These are phyloP conservation scores for Zophobas morio DNA, from an alignment of 1,140 invertebrate genomes.

Conservation along the genomic window DNA sequence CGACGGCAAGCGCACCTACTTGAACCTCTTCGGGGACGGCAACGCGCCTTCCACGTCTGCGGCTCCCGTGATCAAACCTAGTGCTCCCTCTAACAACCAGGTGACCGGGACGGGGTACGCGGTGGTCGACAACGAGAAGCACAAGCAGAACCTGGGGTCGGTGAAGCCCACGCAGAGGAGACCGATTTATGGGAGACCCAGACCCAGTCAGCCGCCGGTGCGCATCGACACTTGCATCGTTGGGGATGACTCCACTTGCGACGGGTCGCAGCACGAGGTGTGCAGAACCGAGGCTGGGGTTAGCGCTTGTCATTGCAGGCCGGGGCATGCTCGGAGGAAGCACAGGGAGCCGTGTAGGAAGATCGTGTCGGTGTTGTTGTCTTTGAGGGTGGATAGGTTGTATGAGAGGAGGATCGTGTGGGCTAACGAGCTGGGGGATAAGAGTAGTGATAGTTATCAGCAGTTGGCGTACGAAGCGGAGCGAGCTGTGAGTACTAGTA, in stretches of 20 bases:
- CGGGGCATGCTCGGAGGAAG: conserved; percentile 83
- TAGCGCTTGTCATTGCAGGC: conserved; percentile 92
- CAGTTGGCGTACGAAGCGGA: conserved; percentile 87
- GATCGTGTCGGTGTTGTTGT: conserved; percentile 85
- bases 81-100: conserved; percentile 61
- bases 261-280: conserved; percentile 87
- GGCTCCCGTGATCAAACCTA: conserved; percentile 59
- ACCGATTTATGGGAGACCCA: conserved; percentile 70
- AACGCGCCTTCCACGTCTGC: conserved; percentile 57
- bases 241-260: conserved; percentile 93
- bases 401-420: conserved; percentile 85
- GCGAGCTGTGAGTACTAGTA: conserved; percentile 79
- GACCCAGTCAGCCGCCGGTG: conserved; percentile 77
- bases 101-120: conserved; percentile 59
- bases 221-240: conserved; percentile 96
- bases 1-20: conserved; percentile 90
- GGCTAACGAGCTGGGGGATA: conserved; percentile 81
- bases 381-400: conserved; percentile 85
- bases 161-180: conserved; percentile 67
- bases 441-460: conserved; percentile 85
- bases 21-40: conserved; percentile 82
- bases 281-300: conserved; percentile 91
- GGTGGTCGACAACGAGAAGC: conserved; percentile 49
- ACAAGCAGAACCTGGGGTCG: conserved; percentile 55
- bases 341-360: conserved; percentile 86